Conservation (phyloP, 2,797 vertebrate genomes). For the Tenualosa ilisha region DNA sequence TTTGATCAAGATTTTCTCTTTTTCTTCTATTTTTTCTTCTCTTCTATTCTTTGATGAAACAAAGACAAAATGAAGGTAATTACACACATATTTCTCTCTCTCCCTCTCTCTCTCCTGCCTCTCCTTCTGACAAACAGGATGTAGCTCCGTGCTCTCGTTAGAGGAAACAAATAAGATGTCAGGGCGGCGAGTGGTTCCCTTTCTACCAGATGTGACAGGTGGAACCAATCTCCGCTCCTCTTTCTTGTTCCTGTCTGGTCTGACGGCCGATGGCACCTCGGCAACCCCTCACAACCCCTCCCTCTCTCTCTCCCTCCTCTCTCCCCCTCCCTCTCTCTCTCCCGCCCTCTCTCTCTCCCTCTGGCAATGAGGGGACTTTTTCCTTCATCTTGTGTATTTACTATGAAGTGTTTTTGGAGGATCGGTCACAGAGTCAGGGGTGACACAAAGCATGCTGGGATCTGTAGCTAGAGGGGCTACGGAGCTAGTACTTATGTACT, state of each 20-base stretch:
- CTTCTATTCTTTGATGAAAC: neutral
- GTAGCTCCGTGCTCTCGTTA: constrained; percentile 38
- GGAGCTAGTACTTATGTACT: too few relatives aligned
- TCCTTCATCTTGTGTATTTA: too few relatives aligned
- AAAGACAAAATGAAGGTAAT: neutral
- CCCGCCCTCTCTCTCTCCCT: neutral
- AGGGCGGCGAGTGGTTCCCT: constrained; percentile 17
- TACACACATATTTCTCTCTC: neutral
- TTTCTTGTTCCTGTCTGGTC: neutral
- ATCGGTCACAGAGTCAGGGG: constrained; percentile 22
- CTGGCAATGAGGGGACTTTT: neutral
- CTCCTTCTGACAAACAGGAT: constrained; percentile 8
- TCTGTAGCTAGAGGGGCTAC: constrained; percentile 31
- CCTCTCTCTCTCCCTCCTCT: neutral
- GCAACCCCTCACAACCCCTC: neutral
- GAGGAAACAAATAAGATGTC: constrained; percentile 46
- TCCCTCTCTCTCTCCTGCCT: neutral
- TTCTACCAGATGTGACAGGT: constrained; percentile 32
- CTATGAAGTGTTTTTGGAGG: neutral
- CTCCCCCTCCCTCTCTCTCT: neutral
- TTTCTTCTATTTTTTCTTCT: neutral
- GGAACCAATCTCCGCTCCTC: constrained; percentile 24
- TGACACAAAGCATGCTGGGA: constrained; percentile 45
- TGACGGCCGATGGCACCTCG: neutral
- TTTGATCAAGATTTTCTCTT: neutral